Conservation (phyloP, 1,140 invertebrate genomes). For the Sipha flava region DNA sequence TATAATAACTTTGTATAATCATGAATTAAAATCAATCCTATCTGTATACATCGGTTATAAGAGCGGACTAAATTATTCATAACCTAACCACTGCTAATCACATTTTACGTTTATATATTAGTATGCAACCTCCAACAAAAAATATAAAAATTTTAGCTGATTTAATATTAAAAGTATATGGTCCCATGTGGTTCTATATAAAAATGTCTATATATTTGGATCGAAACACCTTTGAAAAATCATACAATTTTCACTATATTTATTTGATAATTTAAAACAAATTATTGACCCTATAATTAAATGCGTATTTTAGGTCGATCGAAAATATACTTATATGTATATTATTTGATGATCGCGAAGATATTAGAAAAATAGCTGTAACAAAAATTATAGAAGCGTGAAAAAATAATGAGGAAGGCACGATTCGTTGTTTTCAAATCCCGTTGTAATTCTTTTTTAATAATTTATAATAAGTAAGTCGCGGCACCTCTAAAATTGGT, state of each 20-base stretch:
- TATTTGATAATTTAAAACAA: not conserved
- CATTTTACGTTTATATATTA: too few relatives aligned
- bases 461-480: not conserved
- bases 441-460: not conserved
- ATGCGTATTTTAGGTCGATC: not conserved
- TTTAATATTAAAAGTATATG: not conserved
- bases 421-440: not conserved
- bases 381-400: not conserved
- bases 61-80: too few relatives aligned
- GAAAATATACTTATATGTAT: not conserved
- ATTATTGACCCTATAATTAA: not conserved
- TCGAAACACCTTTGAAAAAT: not conserved
- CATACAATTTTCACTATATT: not conserved
- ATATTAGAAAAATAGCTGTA: not conserved
- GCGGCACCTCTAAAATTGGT: not conserved
- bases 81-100: too few relatives aligned
- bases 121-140: too few relatives aligned
- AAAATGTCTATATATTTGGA: not conserved
- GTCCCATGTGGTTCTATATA: not conserved
- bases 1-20: too few relatives aligned
- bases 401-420: not conserved
- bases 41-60: too few relatives aligned
- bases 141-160: not conserved
- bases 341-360: not conserved
- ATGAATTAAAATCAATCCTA: too few relatives aligned